Evolutionary conservation across 2,797 vertebrate species (phyloP), one percentile per base, ranked within the genome.

Genomic region (Cyclopterus lumpus): DNA sequence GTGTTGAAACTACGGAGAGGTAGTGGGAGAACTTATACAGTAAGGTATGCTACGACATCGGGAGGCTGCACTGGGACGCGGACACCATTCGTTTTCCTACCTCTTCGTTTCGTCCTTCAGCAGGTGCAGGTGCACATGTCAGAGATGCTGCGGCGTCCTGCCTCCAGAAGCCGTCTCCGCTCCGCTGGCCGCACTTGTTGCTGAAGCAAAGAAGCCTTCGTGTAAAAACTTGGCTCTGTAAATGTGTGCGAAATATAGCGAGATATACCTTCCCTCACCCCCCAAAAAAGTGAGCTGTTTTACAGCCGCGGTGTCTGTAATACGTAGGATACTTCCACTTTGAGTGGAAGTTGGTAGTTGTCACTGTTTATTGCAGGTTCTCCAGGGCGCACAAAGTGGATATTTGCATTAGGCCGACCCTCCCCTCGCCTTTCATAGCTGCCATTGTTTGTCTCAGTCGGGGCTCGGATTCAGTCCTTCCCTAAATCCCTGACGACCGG

Each of bases 391-490:
- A 91, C 91, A 93, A 87, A 94, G 92, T 92, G 89, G 88, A 88
- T 87, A 95, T 95, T 95, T 93, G 95, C 94, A 95, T 95, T 93
- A 86, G 89, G 61, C 64, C 84, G 88, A 87, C 92, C 94, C 95
- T 94, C 95, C 95, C 94, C 94, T 95, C 92, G 84, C 93, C 86
- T 94, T 95, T 95, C 94, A 94, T 77, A 80, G 87, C 88, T 79
- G 89, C 90, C 77, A 94, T 96, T 95, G 95, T 95, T 93, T 86
- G 92, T 91, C 94, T 34, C 94, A 80, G 93, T 84, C 82, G 91
- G 95, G 87, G 93, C 92, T 92, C 93, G 84, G 91, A 92, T 92
- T 94, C 92, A 88, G 92, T 89, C 93, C 91, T 90, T 87, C 88
- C 83, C 90, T 90, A 94, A 95, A 94, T 93, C 94, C 92, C 92